Percentiles rank a stretch among this genome's conserved stretches.
These are phyloP conservation scores for Drosophila dives DNA, from an alignment of 2,888 invertebrate genomes.

Conservation along the genomic window DNA sequence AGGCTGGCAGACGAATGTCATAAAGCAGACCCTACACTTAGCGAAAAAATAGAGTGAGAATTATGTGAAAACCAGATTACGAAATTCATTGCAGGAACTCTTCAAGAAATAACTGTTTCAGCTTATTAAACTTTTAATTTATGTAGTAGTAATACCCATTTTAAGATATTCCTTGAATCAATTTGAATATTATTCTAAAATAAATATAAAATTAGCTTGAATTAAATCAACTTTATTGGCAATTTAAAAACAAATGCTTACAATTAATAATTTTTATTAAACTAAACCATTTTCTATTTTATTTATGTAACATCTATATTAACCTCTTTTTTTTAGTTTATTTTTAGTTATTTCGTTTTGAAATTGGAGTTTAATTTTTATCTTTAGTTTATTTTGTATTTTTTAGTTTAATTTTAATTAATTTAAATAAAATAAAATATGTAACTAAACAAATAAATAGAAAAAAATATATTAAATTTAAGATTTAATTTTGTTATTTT, in stretches of 20 bases:
- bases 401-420: too few species aligned
- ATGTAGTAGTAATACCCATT: not conserved
- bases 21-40: conserved; percentile 32
- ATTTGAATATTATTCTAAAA: not conserved
- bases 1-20: conserved; percentile 57
- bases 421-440: too few species aligned
- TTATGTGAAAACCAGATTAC: not conserved
- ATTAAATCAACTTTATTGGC: not conserved
- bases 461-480: not conserved
- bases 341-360: too few species aligned
- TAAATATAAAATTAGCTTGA: not conserved
- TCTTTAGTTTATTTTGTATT: not conserved
- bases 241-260: not conserved
- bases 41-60: not conserved
- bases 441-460: not conserved
- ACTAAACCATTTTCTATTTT: not conserved
- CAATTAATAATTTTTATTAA: rapidly evolving
- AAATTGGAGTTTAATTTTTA: too few species aligned
- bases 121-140: not conserved
- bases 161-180: not conserved
- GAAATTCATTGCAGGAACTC: not conserved
- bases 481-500: not conserved
- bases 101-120: not conserved
- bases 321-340: not conserved
- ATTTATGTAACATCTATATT: not conserved